Evolutionary conservation across 2,113 vertebrate genomes (phyloP).

Genomic region (Odocoileus virginianus): DNA sequence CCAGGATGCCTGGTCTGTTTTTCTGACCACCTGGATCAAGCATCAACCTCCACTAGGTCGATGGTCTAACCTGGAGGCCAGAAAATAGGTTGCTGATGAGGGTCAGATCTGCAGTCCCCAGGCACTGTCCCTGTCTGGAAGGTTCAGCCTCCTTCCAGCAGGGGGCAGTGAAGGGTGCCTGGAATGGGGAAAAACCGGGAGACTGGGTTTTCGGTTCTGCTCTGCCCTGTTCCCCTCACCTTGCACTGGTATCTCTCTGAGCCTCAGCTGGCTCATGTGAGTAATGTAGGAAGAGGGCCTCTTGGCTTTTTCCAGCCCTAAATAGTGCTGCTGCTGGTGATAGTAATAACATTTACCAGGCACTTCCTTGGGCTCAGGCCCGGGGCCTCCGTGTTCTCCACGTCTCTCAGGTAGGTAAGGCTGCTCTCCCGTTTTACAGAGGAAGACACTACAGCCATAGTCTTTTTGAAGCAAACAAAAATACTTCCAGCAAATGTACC

Average conservation of each 20-base stretch:
- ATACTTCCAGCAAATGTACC: background rate
- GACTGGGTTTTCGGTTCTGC: background rate
- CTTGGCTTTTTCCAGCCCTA: background rate
- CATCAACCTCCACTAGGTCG: background rate
- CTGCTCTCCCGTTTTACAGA: background rate
- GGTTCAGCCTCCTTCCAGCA: background rate
- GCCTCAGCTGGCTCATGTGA: background rate
- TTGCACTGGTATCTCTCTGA: background rate
- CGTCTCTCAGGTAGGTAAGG: background rate
- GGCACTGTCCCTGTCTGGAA: background rate
- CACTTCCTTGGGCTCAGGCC: background rate
- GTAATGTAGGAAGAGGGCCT: background rate
- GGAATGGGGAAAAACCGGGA: background rate
- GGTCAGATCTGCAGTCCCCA: background rate
- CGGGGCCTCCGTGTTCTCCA: background rate
- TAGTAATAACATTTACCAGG: background rate
- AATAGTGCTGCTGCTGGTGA: background rate
- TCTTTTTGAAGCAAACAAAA: background rate
- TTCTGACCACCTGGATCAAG: background rate
- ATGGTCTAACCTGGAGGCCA: background rate
- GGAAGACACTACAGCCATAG: background rate
- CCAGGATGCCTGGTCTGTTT: background rate
- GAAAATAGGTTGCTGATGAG: background rate
- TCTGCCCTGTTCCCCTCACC: background rate
- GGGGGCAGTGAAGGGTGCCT: background rate